Evolutionary conservation across 2,888 invertebrate genomes (phyloP).

Genomic region (Didymodactylos carnosus): DNA sequence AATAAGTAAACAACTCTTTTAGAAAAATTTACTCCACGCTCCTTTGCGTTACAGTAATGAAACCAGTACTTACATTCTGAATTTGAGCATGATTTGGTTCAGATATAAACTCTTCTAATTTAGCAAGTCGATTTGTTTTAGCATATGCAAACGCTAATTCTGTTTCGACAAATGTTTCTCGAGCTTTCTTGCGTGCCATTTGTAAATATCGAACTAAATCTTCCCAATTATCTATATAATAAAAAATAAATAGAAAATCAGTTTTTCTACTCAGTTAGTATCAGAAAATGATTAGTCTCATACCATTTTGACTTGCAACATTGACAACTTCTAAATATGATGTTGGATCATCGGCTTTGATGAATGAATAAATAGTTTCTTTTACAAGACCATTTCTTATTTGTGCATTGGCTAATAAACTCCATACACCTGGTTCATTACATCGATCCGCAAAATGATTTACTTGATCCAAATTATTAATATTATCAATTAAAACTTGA

Average conservation of each 20-base stretch:
- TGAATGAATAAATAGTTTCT: conserved; percentile 96
- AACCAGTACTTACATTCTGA: conserved; percentile 5
- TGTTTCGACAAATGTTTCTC: conserved; percentile 94
- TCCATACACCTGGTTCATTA: conserved; percentile 97
- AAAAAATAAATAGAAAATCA: not conserved
- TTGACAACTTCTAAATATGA: conserved; percentile 93
- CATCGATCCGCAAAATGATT: conserved; percentile 98
- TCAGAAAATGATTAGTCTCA: no score
- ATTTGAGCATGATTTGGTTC: conserved; percentile 98
- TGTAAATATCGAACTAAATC: conserved; percentile 80
- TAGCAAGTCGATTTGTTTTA: conserved; percentile 81
- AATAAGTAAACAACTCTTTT: no score
- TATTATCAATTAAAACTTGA: conserved; percentile 89
- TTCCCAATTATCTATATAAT: conserved; percentile 50
- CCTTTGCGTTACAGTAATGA: no score
- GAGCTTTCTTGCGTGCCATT: conserved; percentile 96
- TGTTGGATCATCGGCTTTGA: conserved; percentile 95
- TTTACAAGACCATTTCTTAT: conserved; percentile 79
- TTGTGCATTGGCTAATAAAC: conserved; percentile 84
- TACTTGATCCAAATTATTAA: conserved; percentile 84
- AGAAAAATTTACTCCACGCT: no score
- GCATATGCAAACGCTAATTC: conserved; percentile 97
- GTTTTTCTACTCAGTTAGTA: not conserved
- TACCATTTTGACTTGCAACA: conserved; percentile 62
- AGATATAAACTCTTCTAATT: conserved; percentile 91